Evolutionary conservation across 2,888 invertebrate genomes (phyloP), one percentile per base, ranked within the genome.

Genomic region (Arrhopalites spinosus): DNA sequence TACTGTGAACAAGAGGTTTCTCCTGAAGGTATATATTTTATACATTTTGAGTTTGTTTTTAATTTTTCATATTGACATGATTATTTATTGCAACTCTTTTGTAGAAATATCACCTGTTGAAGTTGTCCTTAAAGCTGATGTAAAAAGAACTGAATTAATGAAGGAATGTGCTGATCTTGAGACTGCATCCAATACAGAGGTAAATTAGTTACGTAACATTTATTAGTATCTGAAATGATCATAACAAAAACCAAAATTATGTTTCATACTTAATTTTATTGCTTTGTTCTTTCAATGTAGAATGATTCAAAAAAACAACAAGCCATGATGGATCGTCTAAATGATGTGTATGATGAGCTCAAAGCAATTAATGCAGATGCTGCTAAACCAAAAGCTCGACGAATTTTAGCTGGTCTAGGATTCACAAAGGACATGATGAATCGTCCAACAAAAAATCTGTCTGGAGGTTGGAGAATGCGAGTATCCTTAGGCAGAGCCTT

Each of bases 1-100:
- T 91, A 97, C 83, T 99, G 99, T 85, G 99, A 99, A 87, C 99
- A 94, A 89, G 98, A 98, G 88, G 98, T 99, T 30, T 91, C 95
- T 0, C 97, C 98, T 5, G 98, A 97, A 84, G n/a, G n/a, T n/a
- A n/a, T n/a, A n/a, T n/a, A n/a, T n/a, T n/a, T n/a, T n/a, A n/a
- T n/a, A n/a, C n/a, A n/a, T n/a, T n/a, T n/a, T n/a, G n/a, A n/a
- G n/a, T n/a, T n/a, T n/a, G n/a, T n/a, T n/a, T n/a, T n/a, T n/a
- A n/a, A n/a, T n/a, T n/a, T n/a, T n/a, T n/a, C n/a, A n/a, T n/a
- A n/a, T n/a, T n/a, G n/a, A n/a, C n/a, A n/a, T n/a, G n/a, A n/a
- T n/a, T n/a, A n/a, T n/a, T n/a, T n/a, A n/a, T n/a, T n/a, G n/a
- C n/a, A n/a, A n/a, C n/a, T n/a, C n/a, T n/a, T n/a, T n/a, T n/a